These are phyloP conservation scores for Melanaphis sacchari DNA, from an alignment of 1,140 invertebrate genomes.

Conservation along the genomic window DNA sequence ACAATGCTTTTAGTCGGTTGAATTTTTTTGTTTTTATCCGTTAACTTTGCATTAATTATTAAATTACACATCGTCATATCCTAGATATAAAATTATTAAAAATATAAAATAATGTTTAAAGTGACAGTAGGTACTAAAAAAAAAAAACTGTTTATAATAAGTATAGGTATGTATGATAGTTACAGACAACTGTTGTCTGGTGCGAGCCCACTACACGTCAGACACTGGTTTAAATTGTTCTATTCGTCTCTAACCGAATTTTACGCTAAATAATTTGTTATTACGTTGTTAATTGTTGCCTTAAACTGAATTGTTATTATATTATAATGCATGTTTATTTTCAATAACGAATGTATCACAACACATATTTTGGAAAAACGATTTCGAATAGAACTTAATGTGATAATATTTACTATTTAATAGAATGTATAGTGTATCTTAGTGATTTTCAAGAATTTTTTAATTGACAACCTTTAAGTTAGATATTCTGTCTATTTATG, in stretches of 20 bases:
- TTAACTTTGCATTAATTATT: not conserved
- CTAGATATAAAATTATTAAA: not conserved
- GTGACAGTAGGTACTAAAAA: not conserved
- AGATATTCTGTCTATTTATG: not conserved
- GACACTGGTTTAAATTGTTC: not conserved
- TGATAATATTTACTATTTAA: too few relatives aligned
- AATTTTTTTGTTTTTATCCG: conserved; percentile 8
- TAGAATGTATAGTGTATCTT: not conserved
- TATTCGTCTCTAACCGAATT: not conserved
- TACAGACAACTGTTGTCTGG: not conserved
- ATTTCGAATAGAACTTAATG: too few relatives aligned
- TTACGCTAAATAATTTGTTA: not conserved
- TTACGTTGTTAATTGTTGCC: not conserved
- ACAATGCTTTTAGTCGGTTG: not conserved
- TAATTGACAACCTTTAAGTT: not conserved
- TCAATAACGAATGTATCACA: too few relatives aligned
- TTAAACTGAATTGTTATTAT: not conserved
- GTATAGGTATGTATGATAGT: not conserved
- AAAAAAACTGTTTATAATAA: not conserved
- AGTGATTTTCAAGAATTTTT: not conserved
- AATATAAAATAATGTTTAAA: not conserved
- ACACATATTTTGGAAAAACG: too few relatives aligned
- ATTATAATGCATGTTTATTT: not conserved
- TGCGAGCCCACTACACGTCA: not conserved
- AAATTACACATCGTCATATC: not conserved